Percentiles rank a stretch among this genome's conserved stretches.
Evolutionary conservation across 1,140 invertebrate species (phyloP).

Genomic region (Drosophila tropicalis): DNA sequence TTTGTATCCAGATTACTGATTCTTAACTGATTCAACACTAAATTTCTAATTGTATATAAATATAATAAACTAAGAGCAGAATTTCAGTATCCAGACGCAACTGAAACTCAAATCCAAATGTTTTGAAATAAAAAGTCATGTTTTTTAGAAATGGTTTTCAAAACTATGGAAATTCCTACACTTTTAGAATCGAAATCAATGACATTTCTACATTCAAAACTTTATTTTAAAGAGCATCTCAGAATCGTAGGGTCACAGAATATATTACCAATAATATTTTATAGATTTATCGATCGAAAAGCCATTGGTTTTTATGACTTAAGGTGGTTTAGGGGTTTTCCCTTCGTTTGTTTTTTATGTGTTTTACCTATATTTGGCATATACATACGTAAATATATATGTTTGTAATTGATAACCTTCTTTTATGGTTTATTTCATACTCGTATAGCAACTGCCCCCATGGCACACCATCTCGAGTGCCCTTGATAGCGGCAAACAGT

Average conservation of each 20-base stretch:
- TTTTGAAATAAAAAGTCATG: too few species aligned
- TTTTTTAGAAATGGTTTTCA: too few species aligned
- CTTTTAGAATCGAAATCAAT: too few species aligned
- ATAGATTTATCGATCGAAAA: constrained; percentile 67
- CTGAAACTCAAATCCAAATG: too few species aligned
- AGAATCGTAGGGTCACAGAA: neutral
- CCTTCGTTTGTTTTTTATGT: constrained; percentile 36
- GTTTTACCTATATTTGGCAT: constrained; percentile 37
- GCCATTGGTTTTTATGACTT: constrained; percentile 45
- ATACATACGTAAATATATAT: too few species aligned
- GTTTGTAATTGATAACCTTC: constrained; percentile 55
- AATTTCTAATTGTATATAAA: too few species aligned
- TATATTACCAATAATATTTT: constrained; percentile 24
- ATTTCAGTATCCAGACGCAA: too few species aligned
- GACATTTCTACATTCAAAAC: too few species aligned
- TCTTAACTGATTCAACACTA: too few species aligned
- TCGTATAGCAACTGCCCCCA: constrained; percentile 85
- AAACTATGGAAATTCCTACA: too few species aligned
- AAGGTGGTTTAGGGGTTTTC: constrained; percentile 38
- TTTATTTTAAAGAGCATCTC: neutral
- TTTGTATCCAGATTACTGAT: too few species aligned
- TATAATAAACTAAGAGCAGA: too few species aligned
- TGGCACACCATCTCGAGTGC: constrained; percentile 89
- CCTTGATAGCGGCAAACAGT: constrained; percentile 84
- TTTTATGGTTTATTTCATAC: constrained; percentile 56